Evolutionary conservation across 1,140 invertebrate genomes (phyloP), one percentile per base, ranked within the genome.

Genomic region (Apis dorsata): DNA sequence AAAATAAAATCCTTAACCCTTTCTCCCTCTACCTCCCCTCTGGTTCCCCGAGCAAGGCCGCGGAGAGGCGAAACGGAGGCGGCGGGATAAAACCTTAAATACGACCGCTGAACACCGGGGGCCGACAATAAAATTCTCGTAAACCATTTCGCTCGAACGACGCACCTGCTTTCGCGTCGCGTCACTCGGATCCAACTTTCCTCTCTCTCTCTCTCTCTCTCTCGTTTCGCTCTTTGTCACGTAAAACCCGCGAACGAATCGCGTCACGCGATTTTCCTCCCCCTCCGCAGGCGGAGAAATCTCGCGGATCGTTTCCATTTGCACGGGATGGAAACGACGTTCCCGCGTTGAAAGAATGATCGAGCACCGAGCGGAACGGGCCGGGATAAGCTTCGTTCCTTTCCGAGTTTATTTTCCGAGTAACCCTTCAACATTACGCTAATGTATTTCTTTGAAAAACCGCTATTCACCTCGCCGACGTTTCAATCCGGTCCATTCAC

Each of bases 41-140:
- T 34, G 34, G 2, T 34, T 44, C 34, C 5, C 34, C 0, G 34
- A 7, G 34, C 4, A 4, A 5, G 34, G 34, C 59, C 57, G 57
- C 57, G 66, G 68, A 62, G 55, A 59, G 66, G 15, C 65, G 74
- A 53, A 44, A 73, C 70, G 74, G 71, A 79, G 84, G 84, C 88
- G 85, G 85, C 89, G 87, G 92, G 91, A 93, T 93, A 92, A 92
- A 93, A 93, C 86, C 90, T 93, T 93, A 92, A 93, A 94, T 92
- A 90, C 90, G 80, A 86, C 87, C 89, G 90, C 89, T 90, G 90
- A 90, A 91, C 89, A 91, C 90, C 90, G 83, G 90, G 90, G 89
- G 89, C 88, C 88, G 68, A 86, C 82, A 89, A 89, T 89, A 89
- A 89, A 89, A 89, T 79, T 66, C 74, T 88, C 87, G 87, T 88